phyloP scores from a whole-genome alignment of 2,888 invertebrate species.

The Drosophila koepferae region DNA sequence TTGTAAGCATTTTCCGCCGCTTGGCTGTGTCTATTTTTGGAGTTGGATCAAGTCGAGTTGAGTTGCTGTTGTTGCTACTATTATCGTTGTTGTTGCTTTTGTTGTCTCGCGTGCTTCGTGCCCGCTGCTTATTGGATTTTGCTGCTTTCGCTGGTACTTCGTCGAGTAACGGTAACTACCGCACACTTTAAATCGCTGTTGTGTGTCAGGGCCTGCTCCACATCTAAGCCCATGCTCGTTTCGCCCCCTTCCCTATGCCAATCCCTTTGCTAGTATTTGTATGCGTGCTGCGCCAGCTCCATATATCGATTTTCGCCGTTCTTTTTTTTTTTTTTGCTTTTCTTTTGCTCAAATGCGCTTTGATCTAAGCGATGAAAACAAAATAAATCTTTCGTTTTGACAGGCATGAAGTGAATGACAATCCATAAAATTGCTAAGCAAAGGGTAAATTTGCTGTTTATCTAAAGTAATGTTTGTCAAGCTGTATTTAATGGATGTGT shows the following conservation, averaged over 20 bases:
- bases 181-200: slow-evolving; percentile 54
- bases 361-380: slow-evolving; percentile 63
- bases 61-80: slow-evolving; percentile 30
- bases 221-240: slow-evolving; percentile 37
- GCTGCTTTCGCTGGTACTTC: slow-evolving; percentile 37
- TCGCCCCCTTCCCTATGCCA: slow-evolving; percentile 3
- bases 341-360: slow-evolving; percentile 53
- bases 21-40: slow-evolving; percentile 69
- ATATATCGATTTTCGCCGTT: slow-evolving; percentile 66
- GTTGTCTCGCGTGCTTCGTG: slow-evolving; percentile 55
- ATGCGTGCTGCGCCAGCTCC: slow-evolving; percentile 54
- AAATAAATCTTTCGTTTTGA: slow-evolving; percentile 45
- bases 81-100: background rate
- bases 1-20: slow-evolving; percentile 64
- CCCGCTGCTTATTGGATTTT: slow-evolving; percentile 64
- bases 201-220: slow-evolving; percentile 65
- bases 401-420: slow-evolving; percentile 36
- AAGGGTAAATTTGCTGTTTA: background rate
- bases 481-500: background rate
- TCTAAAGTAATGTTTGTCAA: background rate
- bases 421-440: slow-evolving; percentile 17
- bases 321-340: slow-evolving; percentile 29
- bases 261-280: slow-evolving; percentile 18
- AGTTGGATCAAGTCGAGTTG: slow-evolving; percentile 59
- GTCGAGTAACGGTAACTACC: slow-evolving; percentile 54